Conservation (phyloP, 2,888 invertebrate genomes). For the Drosophila pegasa region DNA sequence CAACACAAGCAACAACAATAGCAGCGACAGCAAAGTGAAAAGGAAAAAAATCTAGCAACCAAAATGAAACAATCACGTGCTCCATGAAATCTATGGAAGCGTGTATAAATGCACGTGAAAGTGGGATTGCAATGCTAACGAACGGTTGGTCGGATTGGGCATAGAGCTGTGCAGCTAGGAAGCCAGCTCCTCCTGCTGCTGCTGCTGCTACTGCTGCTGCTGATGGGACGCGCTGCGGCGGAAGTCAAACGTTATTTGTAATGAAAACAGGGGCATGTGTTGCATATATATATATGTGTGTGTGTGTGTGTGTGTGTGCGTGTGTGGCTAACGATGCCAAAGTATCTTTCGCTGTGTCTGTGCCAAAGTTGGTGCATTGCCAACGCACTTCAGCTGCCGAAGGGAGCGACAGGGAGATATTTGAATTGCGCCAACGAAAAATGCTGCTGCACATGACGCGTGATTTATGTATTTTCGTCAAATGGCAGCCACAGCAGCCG, state of each 20-base stretch:
- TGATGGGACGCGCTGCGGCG: conserved; percentile 66
- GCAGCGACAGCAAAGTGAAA: conserved; percentile 24
- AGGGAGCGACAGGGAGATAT: conserved; percentile 43
- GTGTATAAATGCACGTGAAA: conserved; percentile 79
- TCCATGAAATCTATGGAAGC: conserved; percentile 79
- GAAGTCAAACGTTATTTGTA: conserved; percentile 82
- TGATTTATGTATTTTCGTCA: conserved; percentile 78
- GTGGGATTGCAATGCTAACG: conserved; percentile 63
- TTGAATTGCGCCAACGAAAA: conserved; percentile 69
- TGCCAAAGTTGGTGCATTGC: conserved; percentile 71
- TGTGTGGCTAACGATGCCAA: conserved; percentile 61
- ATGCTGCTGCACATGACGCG: conserved; percentile 75
- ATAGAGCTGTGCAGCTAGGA: conserved; percentile 35
- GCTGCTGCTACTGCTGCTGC: conserved; percentile 15
- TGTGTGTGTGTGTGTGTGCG: conserved; percentile 27
- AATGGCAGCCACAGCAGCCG: conserved; percentile 67
- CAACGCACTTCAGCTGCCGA: conserved; percentile 66
- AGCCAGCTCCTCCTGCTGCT: conserved; percentile 26
- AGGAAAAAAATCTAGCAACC: conserved; percentile 69
- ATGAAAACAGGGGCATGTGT: conserved; percentile 80
- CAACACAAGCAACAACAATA: conserved; percentile 16
- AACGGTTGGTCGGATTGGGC: conserved; percentile 17
- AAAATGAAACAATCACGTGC: conserved; percentile 81
- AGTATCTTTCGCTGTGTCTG: conserved; percentile 35
- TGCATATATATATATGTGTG: conserved; percentile 47